Evolutionary conservation across 2,113 vertebrate species (phyloP), one percentile per base, ranked within the genome.

Genomic region (Vulpes ferrilata): DNA sequence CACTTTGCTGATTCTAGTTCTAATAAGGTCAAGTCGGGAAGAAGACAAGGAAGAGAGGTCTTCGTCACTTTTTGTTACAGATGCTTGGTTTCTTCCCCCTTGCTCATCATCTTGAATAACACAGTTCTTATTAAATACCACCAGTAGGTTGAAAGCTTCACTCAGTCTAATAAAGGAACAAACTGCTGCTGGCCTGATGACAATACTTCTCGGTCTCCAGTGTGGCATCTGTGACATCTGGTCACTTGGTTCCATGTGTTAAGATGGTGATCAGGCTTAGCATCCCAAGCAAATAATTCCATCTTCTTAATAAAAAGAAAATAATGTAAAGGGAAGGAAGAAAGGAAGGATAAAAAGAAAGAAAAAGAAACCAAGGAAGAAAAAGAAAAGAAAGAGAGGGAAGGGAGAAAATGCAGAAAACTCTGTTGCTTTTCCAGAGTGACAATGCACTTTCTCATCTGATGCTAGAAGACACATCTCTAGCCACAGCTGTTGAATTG

Each of bases 141-240:
- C 51, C 84, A 51, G 71, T 60, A 67, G 86, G 11, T 43, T 9
- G 71, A 88, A 98, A 95, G 23, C 53, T 30, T 12, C 30, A 19
- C 16, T 13, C 20, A 8, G 20, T 38, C 95, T 94, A 96, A 86
- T 23, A 73, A 84, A 83, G 27, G 16, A 23, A 86, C 88, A 92
- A 55, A 95, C 91, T 93, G 59, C 59, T 93, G 82, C 62, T 1
- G 6, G n/a, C 43, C 93, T 60, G 59, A 88, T 59, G 88, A 69
- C 59, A 84, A 32, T 43, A 7, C 13, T 64, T 55, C 85, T 87
- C 64, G 76, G 97, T 92, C 96, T 97, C 32, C 65, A 93, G 7
- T 59, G 43, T 16, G 48, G 30, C 30, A 67, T 93, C 13, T 11
- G 59, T 86, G 90, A 35, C 43, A 88, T 4, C 12, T 9, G 35